These are phyloP conservation scores for Leucosticte australis DNA, from an alignment of 2,113 vertebrate genomes.

Conservation along the genomic window DNA sequence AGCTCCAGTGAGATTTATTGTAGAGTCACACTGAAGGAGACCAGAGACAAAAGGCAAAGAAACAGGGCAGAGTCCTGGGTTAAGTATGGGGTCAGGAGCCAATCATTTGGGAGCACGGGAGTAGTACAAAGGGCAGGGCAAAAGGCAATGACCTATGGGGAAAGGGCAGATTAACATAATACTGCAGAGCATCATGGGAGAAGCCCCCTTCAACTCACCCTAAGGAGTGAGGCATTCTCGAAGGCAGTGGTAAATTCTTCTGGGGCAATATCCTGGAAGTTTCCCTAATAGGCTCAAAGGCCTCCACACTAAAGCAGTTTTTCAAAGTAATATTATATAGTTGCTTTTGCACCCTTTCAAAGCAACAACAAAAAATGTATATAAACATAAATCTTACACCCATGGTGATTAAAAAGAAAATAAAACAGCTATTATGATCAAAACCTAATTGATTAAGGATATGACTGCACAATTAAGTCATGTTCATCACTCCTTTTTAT, in stretches of 20 bases:
- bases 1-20: neutral
- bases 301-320: neutral
- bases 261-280: neutral
- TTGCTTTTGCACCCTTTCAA: neutral
- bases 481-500: neutral
- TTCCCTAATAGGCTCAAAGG: neutral
- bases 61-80: neutral
- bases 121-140: neutral
- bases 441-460: neutral
- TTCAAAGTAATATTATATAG: neutral
- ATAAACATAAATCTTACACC: neutral
- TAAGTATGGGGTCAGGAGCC: neutral
- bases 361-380: neutral
- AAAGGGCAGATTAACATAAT: neutral
- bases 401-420: neutral
- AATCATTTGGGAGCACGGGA: neutral
- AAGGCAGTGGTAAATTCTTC: neutral
- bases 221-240: neutral
- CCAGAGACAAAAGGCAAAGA: neutral
- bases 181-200: neutral
- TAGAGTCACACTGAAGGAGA: neutral
- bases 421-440: neutral
- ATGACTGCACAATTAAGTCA: neutral
- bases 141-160: neutral
- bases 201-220: neutral